Base-by-base conservation (phyloP, 2,888 invertebrate genomes). In the Rhamnusium bicolor region DNA sequence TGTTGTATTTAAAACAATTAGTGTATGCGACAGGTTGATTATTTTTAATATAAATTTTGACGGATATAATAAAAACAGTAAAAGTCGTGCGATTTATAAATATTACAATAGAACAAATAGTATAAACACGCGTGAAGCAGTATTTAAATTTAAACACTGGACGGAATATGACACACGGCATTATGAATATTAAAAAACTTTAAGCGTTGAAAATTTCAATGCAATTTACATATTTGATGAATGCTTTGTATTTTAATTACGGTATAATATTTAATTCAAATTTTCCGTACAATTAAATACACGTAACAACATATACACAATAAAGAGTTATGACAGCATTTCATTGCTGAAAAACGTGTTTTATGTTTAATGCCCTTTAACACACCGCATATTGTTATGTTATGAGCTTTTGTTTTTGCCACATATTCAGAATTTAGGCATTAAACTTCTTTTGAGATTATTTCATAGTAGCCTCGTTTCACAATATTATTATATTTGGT, bases 231-330 rank as follows among this genome's bases (percentile, higher is more conserved):
- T 88, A 87, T 87, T 87, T 87, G 87, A 88, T 87, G 88, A 87
- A 86, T 83, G 87, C 87, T 88, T 87, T 87, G 87, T 88, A 86
- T 88, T 88, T 88, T 87, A 87, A 88, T 88, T 87, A 86, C 86
- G 83, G 86, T 87, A 86, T 87, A 86, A 87, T 88, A 88, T 88
- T 88, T 87, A 88, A 88, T 87, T 87, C 87, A 86, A 86, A 87
- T 88, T 88, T 88, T 87, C 87, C 86, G 85, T 86, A 86, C 87
- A 88, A 88, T 88, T 88, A 87, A 87, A 86, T 86, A 86, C 85
- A 85, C 84, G 85, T 85, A 85, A 86, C 85, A 84, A 84, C 81
- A 78, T 75, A 75, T 76, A 82, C 80, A 83, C 84, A 84, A 84
- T 85, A 84, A 85, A 85, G 84, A 84, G 84, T 85, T 84, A 84